Base-by-base conservation (phyloP, 1,140 invertebrate species). In the Onthophagus taurus region DNA sequence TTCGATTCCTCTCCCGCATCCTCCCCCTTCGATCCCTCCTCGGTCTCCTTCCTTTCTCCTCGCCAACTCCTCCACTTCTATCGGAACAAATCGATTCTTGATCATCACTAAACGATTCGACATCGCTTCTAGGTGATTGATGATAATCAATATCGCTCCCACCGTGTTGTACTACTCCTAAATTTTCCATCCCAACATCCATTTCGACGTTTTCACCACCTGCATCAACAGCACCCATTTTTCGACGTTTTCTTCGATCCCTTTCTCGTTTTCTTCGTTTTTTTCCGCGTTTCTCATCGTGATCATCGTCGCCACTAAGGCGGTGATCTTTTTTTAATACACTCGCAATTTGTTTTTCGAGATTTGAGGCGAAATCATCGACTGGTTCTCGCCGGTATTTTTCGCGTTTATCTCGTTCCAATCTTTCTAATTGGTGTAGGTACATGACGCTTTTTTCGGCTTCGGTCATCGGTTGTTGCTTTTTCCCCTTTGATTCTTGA, bases 321-420 rank as follows among this genome's bases (percentile, higher is more conserved):
- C 41, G 65, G 36, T 60, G 58, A 41, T 75, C 70, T 36, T 72
- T 72, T 4, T 70, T 68, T 43, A 76, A 52, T 4, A 74, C 80
- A 49, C 77, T 79, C 35, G 76, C 76, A 31, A 85, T 77, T 17
- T 80, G 77, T 61, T 83, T 83, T 55, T 85, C 81, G 50, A 85
- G 78, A 61, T 78, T 79, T 17, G 76, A 75, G 29, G 81, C 82
- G 68, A 81, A 84, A 65, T 86, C 83, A 54, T 75, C 70, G 14
- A 66, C 24, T 45, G 55, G 56, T 42, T 60, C 55, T 9, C 56
- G 46, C 13, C 50, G 47, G 42, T 51, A 53, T 38, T 60, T 60
- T 11, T 55, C 53, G n/a, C 53, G 17, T 19, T 51, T 49, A 37
- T 63, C 57, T 11, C 62, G 45, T 23, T 61, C 50, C 47, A 60